Conservation (phyloP, 1,140 invertebrate genomes). For the Heliconius eleuchia region DNA sequence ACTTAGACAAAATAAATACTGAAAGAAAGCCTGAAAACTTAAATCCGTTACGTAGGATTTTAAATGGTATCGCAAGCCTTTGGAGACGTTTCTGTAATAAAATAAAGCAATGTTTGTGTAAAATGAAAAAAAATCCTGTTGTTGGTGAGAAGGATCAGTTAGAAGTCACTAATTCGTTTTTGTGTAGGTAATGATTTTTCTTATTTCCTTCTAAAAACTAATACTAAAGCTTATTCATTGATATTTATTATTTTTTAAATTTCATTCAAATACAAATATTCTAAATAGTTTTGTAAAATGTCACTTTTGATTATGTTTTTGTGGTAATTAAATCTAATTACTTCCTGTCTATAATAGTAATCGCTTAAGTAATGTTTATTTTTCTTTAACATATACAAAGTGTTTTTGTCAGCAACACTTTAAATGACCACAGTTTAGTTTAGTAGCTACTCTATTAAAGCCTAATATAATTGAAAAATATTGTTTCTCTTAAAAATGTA, state of each 20-base stretch:
- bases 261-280: not conserved
- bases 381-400: too few relatives aligned
- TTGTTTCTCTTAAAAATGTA: too few relatives aligned
- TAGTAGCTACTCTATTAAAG: too few relatives aligned
- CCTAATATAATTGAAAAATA: too few relatives aligned
- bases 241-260: not conserved
- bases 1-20: slow-evolving; percentile 42
- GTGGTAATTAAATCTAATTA: too few relatives aligned
- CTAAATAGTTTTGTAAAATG: not conserved
- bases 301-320: too few relatives aligned
- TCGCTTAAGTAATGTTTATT: too few relatives aligned
- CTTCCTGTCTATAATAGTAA: too few relatives aligned
- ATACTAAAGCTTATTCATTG: not conserved
- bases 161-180: slow-evolving; percentile 53
- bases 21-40: slow-evolving; percentile 27
- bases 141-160: slow-evolving; percentile 39
- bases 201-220: slow-evolving; percentile 29
- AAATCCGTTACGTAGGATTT: slow-evolving; percentile 48
- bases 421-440: too few relatives aligned
- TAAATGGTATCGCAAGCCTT: slow-evolving; percentile 46
- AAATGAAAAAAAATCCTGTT: slow-evolving; percentile 27
- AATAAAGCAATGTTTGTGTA: slow-evolving; percentile 44
- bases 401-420: too few relatives aligned
- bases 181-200: slow-evolving; percentile 69
- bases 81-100: slow-evolving; percentile 50